These are phyloP conservation scores for Trogon melanurus DNA, from an alignment of 2,113 vertebrate genomes.

Conservation along the genomic window DNA sequence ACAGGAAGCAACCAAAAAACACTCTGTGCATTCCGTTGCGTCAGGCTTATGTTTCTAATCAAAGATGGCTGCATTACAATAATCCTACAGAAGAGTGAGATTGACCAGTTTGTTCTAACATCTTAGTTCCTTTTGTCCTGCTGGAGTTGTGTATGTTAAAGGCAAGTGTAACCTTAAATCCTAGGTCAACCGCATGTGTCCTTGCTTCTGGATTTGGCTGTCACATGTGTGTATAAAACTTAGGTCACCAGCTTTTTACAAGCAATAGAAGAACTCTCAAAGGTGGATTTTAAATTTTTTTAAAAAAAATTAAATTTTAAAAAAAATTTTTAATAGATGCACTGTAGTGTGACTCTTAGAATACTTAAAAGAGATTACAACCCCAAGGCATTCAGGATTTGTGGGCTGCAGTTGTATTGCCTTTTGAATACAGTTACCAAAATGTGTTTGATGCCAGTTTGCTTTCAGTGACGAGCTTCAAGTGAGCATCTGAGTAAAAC, in stretches of 20 bases:
- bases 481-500: neutral
- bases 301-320: too few relatives aligned
- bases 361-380: neutral
- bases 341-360: neutral
- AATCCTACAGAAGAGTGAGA: neutral
- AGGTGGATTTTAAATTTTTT: neutral
- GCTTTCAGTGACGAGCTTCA: neutral
- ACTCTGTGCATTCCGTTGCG: neutral
- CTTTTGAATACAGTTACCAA: neutral
- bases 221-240: neutral
- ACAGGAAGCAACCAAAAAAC: neutral
- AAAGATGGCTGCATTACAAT: neutral
- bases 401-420: neutral
- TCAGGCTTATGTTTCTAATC: neutral
- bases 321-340: neutral
- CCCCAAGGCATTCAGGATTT: neutral
- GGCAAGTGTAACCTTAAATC: neutral
- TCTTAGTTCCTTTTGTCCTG: neutral
- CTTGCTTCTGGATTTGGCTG: neutral
- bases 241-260: neutral
- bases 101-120: neutral
- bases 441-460: neutral
- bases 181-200: neutral
- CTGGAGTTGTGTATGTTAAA: neutral
- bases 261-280: neutral